Evolutionary conservation across 1,140 invertebrate genomes (phyloP).

Genomic region (Daktulosphaira vitifoliae): DNA sequence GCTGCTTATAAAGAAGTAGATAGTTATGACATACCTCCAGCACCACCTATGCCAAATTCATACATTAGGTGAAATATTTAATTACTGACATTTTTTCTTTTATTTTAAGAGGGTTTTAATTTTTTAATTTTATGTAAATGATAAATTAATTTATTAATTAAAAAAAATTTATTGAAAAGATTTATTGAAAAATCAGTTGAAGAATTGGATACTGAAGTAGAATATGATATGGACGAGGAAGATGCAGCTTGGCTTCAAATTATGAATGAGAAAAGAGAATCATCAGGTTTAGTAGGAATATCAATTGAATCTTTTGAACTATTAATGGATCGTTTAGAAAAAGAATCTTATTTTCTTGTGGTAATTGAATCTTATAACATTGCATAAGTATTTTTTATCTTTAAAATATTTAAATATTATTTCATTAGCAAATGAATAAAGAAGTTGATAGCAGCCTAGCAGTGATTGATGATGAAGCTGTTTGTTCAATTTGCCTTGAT

Average conservation of each 20-base stretch:
- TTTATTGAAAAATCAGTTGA: constrained; percentile 93
- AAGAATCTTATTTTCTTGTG: constrained; percentile 81
- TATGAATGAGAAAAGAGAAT: constrained; percentile 71
- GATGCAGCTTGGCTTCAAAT: constrained; percentile 86
- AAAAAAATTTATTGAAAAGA: constrained; percentile 46
- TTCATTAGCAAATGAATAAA: constrained; percentile 34
- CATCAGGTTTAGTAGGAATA: constrained; percentile 58
- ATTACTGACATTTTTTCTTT: constrained; percentile 7
- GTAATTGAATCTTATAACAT: constrained; percentile 17
- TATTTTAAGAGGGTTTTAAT: neutral
- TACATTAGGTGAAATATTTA: constrained; percentile 51
- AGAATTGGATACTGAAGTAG: constrained; percentile 84
- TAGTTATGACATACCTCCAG: constrained; percentile 69
- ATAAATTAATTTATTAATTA: neutral
- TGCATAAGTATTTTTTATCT: too few species aligned
- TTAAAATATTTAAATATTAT: constrained; percentile 22
- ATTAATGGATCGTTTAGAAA: constrained; percentile 93
- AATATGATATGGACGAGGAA: constrained; percentile 98
- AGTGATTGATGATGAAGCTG: constrained; percentile 92
- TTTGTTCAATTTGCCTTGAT: constrained; percentile 91
- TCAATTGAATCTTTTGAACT: constrained; percentile 82
- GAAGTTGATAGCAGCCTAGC: constrained; percentile 41
- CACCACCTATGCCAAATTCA: constrained; percentile 65
- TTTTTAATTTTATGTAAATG: neutral
- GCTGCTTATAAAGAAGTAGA: constrained; percentile 70